These are phyloP conservation scores for Halisarca cf. caerulea DNA, from an alignment of 37 sponge, comb jelly and placozoan species.

Conservation along the genomic window DNA sequence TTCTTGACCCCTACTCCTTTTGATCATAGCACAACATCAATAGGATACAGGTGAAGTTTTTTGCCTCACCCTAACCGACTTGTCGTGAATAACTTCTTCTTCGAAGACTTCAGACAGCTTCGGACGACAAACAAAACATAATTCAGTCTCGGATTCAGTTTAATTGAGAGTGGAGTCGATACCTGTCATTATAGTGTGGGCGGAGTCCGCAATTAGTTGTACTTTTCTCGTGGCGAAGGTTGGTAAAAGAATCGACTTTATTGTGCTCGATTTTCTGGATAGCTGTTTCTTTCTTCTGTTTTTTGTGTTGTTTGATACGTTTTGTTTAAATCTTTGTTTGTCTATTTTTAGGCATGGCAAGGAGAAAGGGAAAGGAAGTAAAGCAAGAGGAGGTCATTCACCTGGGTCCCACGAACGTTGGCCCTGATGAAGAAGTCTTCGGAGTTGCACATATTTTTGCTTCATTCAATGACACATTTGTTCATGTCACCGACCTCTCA, in stretches of 20 bases:
- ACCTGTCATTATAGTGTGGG: background rate
- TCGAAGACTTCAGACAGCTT: too few species aligned
- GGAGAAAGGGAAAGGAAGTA: slow-evolving; percentile 74
- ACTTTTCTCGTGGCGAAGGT: background rate
- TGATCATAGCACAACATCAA: too few species aligned
- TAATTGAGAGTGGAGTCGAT: background rate
- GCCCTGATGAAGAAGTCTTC: slow-evolving; percentile 95
- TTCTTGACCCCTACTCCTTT: too few species aligned
- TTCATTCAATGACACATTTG: slow-evolving; percentile 99
- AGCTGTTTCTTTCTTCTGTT: background rate
- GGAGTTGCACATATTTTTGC: slow-evolving; percentile 99
- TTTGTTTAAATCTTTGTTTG: background rate
- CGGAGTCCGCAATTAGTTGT: background rate
- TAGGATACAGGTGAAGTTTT: too few species aligned
- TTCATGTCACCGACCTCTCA: slow-evolving; percentile 98
- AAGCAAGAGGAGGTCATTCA: slow-evolving; percentile 90
- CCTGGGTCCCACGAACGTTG: slow-evolving; percentile 91
- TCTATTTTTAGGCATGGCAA: slow-evolving; percentile 64
- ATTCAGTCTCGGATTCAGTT: too few species aligned
- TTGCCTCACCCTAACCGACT: too few species aligned
- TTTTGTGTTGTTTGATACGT: background rate
- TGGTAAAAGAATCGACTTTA: background rate
- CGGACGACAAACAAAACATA: too few species aligned
- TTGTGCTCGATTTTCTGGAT: too few species aligned
- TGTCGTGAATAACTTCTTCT: too few species aligned